A percentile compares a stretch with the other conserved stretches of the same genome.
Evolutionary conservation across 2,888 invertebrate species (phyloP).

Genomic region (Orchestes rusci): DNA sequence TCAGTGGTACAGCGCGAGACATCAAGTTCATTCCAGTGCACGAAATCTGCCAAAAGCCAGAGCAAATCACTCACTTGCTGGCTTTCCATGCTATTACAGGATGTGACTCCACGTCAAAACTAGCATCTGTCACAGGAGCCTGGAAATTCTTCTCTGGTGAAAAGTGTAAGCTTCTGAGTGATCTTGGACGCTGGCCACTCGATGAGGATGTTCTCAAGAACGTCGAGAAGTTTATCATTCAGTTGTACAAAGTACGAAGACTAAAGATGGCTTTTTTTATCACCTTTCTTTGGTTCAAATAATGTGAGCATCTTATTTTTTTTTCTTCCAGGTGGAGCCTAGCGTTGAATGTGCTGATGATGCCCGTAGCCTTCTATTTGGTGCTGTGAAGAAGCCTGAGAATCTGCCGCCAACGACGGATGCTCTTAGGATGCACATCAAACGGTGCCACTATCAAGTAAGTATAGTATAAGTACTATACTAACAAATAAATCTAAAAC

Average conservation of each 20-base stretch:
- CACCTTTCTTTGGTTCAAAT: too few species aligned
- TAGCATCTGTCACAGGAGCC: constrained; percentile 6
- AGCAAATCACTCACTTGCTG: constrained; percentile 6
- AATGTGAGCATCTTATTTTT: too few species aligned
- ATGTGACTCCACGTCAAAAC: constrained; percentile 8
- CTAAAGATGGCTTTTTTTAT: too few species aligned
- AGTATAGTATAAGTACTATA: too few species aligned
- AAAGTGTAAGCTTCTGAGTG: constrained; percentile 2
- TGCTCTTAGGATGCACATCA: too few species aligned
- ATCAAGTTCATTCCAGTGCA: constrained; percentile 5
- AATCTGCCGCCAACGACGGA: too few species aligned
- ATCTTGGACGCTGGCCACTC: constrained; percentile 1
- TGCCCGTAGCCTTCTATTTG: too few species aligned
- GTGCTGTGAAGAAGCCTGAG: too few species aligned
- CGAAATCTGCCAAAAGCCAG: constrained; percentile 4
- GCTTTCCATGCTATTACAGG: constrained; percentile 9
- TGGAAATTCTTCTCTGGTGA: constrained; percentile 1
- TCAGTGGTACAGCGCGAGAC: constrained; percentile 5
- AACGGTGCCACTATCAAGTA: too few species aligned
- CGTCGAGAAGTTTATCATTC: constrained; percentile 1
- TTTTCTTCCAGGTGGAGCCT: too few species aligned
- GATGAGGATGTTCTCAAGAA: constrained; percentile 1
- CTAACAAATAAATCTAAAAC: too few species aligned
- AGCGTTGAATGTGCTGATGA: too few species aligned
- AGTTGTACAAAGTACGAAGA: constrained; percentile 5